Percentiles rank a stretch among this genome's conserved stretches.
These are phyloP conservation scores for Todiramphus saurophagus DNA, from an alignment of 2,113 vertebrate species.

Conservation along the genomic window DNA sequence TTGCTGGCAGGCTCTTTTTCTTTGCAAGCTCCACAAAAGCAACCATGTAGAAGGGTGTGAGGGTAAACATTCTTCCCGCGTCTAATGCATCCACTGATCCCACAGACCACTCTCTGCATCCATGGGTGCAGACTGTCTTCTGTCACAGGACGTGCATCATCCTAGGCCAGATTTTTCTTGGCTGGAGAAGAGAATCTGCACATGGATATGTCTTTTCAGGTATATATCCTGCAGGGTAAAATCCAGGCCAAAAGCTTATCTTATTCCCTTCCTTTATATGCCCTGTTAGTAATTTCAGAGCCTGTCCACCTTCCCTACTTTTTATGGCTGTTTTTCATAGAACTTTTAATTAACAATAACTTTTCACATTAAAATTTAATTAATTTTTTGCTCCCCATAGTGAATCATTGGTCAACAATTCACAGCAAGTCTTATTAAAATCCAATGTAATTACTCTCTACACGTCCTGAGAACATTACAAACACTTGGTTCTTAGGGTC, in stretches of 20 bases:
- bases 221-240: not conserved
- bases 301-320: not conserved
- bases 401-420: slow-evolving; percentile 66
- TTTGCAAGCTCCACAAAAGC: not conserved
- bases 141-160: not conserved
- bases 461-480: slow-evolving; percentile 32
- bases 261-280: not conserved
- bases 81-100: not conserved
- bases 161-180: not conserved
- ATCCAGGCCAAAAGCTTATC: not conserved
- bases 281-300: not conserved
- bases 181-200: not conserved
- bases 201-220: not conserved
- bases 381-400: slow-evolving; percentile 2
- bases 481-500: slow-evolving; percentile 53
- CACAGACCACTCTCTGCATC: not conserved
- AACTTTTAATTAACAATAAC: slow-evolving; percentile 61
- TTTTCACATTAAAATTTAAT: slow-evolving; percentile 62
- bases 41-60: not conserved
- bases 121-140: not conserved
- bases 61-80: not conserved
- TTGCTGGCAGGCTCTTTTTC: not conserved
- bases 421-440: slow-evolving; percentile 62
- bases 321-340: slow-evolving; percentile 31
- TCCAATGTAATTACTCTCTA: slow-evolving; percentile 40